Conservation (phyloP, 2,113 vertebrate genomes). For the Erinaceus europaeus region DNA sequence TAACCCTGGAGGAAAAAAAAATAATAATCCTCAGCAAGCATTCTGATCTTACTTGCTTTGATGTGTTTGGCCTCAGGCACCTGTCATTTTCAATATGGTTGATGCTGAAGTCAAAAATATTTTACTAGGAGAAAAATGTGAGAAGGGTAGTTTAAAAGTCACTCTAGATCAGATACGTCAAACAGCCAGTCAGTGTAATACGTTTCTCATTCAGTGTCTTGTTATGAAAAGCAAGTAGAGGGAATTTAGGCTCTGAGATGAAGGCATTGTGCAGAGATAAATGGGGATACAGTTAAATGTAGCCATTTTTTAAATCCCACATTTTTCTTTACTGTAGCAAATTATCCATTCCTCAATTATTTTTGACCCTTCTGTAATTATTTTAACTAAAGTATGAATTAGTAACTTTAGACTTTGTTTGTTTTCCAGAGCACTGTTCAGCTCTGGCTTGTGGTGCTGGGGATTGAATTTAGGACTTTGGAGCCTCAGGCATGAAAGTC, state of each 20-base stretch:
- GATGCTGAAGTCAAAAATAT: slow-evolving; percentile 19
- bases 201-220: background rate
- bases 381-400: background rate
- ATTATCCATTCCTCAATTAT: background rate
- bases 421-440: too few relatives aligned
- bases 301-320: background rate
- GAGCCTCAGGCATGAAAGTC: background rate
- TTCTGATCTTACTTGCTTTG: background rate
- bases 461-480: background rate
- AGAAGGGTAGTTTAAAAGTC: background rate
- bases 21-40: slow-evolving; percentile 7
- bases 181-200: background rate
- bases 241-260: background rate
- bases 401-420: background rate
- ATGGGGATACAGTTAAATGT: background rate
- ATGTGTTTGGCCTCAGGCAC: background rate
- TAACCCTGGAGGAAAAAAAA: too few relatives aligned
- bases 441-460: background rate
- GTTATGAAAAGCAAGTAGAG: background rate
- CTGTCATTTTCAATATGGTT: background rate
- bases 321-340: slow-evolving; percentile 22
- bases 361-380: background rate
- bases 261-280: background rate
- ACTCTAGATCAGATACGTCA: background rate
- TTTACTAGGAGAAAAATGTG: background rate